Evolutionary conservation across 2,888 invertebrate species (phyloP), one percentile per base, ranked within the genome.

Genomic region (Aphrophora alni): DNA sequence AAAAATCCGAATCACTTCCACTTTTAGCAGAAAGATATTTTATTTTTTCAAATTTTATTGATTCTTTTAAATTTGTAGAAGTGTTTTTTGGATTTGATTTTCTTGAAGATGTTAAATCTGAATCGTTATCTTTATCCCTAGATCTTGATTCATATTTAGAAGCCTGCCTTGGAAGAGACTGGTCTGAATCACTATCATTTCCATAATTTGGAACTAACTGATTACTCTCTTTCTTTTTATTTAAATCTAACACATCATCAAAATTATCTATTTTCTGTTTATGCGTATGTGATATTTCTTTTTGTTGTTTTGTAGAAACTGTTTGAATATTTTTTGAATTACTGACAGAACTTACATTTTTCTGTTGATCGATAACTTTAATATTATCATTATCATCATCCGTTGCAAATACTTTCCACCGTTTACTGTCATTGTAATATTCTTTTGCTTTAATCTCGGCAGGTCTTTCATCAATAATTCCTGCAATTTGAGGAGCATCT

Each of bases 401-500:
- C 4, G 87, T 87, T 14, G 80, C 78, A 75, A 89, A 86, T 12
- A 88, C 86, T 84, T 87, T 89, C 89, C 89, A 89, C 80, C 87
- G 86, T 82, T 84, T 86, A 83, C 86, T 86, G 80, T 88, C 86
- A 17, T 86, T 82, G 78, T 84, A 82, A 80, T 44, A 82, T 80
- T 85, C 85, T 21, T 83, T 51, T 27, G 78, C 82, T 80, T 83
- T 80, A 12, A 95, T 85, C 83, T 94, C 92, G 78, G 92, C 90
- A 0, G 95, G 94, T 84, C 95, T 88, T 73, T 97, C 97, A 87
- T 97, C 97, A 75, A 97, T 91, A 77, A 97, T 91, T 0, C 95
- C 97, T 0, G 95, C 97, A 83, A 98, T 93, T 87, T 95, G 95
- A 0, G 98, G 98, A 0, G 95, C 96, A 88, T 98, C 97, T 86